Base-by-base conservation (phyloP, 2,113 vertebrate genomes). In the Neolamprologus brichardi region DNA sequence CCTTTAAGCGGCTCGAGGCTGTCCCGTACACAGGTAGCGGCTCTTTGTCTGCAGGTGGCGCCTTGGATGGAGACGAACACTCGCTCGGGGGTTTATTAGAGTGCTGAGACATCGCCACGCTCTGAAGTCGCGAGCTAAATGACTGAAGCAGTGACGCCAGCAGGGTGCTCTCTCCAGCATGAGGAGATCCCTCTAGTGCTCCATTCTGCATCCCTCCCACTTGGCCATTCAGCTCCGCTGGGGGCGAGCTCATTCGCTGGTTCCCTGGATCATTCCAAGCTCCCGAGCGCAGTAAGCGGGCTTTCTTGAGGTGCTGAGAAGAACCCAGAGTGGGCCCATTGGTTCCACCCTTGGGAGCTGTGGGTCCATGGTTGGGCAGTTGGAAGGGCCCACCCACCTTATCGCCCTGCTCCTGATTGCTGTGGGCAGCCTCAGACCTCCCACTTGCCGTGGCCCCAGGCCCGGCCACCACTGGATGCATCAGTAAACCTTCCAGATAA, bases 401-500 rank as follows among this genome's bases (percentile, higher is more conserved):
- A 84, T 97, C 97, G 80, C 96, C 97, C 93, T 97, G 97, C 93
- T 98, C 97, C 79, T 97, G 97, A 88, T 96, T 96, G 95, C 95
- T 95, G 87, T 92, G 96, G 91, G 96, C 97, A 92, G 96, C 92
- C 90, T 96, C 96, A 56, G 97, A 97, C 93, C 97, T 97, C 94
- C 97, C 97, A 91, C 97, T 97, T 89, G 97, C 90, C 84, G 96
- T 96, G 96, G 98, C 97, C 95, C 97, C 97, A 94, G 98, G 97
- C 95, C 97, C 98, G 96, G 97, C 97, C 91, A 97, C 97, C 95
- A 98, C 97, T 95, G 98, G 98, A 98, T 99, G 98, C 99, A 99
- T 99, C 97, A 99, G 98, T 98, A 99, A 99, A 97, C 99, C 98
- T 96, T 99, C 99, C 97, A 99, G 97, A 96, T 99, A 99, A 97